A percentile compares a stretch with the other conserved stretches of the same genome.
Conservation (phyloP, 1,140 invertebrate genomes). For the Rhagoletis pomonella region DNA sequence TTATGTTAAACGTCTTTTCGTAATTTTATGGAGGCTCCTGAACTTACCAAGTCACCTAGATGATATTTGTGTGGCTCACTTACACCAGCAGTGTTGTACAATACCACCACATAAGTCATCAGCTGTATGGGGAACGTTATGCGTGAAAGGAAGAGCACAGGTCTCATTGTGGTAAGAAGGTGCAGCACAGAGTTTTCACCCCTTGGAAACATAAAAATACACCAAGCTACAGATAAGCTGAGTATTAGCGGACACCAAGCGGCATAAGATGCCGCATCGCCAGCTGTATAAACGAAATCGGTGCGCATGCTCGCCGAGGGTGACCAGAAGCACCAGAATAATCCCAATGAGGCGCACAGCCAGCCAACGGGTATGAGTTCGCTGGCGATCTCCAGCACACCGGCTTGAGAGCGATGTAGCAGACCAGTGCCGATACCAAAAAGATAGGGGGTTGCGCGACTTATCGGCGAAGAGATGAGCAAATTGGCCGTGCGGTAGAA, state of each 20-base stretch:
- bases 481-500: constrained; percentile 81
- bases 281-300: constrained; percentile 78
- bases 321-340: constrained; percentile 78
- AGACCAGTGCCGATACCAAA: constrained; percentile 80
- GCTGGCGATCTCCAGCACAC: constrained; percentile 72
- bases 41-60: constrained; percentile 62
- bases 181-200: constrained; percentile 53
- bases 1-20: too few relatives aligned
- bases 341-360: constrained; percentile 76
- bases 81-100: constrained; percentile 62
- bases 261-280: constrained; percentile 80
- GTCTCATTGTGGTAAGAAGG: constrained; percentile 57
- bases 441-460: constrained; percentile 80
- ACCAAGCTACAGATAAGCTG: constrained; percentile 79
- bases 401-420: constrained; percentile 76
- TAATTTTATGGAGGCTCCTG: neutral
- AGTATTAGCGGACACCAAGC: constrained; percentile 80
- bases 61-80: constrained; percentile 64
- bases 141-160: constrained; percentile 62
- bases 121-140: constrained; percentile 64
- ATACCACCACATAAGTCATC: constrained; percentile 62
- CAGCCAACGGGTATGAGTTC: constrained; percentile 68
- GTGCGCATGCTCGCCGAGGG: constrained; percentile 77
- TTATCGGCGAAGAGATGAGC: constrained; percentile 78
- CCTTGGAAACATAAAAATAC: constrained; percentile 63